Evolutionary conservation across 30 jellyfish, hydroid and myxozoan species (phyloP).

Genomic region (Calvadosia cruxmelitensis): DNA sequence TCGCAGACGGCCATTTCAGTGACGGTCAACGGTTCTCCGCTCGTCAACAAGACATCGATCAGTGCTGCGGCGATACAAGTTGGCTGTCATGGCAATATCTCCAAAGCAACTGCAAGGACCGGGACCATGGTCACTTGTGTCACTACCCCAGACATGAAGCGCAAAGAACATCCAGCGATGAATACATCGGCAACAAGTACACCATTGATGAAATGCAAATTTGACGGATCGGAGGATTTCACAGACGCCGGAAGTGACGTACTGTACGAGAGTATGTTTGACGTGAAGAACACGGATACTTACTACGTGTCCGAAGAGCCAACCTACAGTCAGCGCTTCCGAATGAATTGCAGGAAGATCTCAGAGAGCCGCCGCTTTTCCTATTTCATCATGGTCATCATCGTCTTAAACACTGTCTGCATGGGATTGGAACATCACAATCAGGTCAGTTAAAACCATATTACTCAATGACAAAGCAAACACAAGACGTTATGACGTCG

Average conservation of each 20-base stretch:
- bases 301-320: constrained; percentile 82
- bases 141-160: not conserved
- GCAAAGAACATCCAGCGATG: not conserved
- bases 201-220: not conserved
- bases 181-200: not conserved
- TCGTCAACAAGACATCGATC: not conserved
- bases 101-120: not conserved
- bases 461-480: too few species aligned
- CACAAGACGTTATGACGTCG: too few species aligned
- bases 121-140: not conserved
- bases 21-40: constrained; percentile 44
- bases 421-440: constrained; percentile 91
- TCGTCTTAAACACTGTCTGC: constrained; percentile 63
- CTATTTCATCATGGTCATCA: constrained; percentile 59
- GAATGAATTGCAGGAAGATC: constrained; percentile 46
- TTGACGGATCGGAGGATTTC: not conserved
- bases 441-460: constrained; percentile 63
- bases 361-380: constrained; percentile 74
- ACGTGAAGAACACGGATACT: constrained; percentile 62
- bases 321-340: constrained; percentile 38
- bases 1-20: constrained; percentile 76
- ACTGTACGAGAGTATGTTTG: constrained; percentile 70
- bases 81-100: not conserved
- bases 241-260: constrained; percentile 74
- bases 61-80: not conserved